Percentiles rank a stretch among this genome's conserved stretches.
These are phyloP conservation scores for Spea bombifrons DNA, from an alignment of 2,113 vertebrate species.

Conservation along the genomic window DNA sequence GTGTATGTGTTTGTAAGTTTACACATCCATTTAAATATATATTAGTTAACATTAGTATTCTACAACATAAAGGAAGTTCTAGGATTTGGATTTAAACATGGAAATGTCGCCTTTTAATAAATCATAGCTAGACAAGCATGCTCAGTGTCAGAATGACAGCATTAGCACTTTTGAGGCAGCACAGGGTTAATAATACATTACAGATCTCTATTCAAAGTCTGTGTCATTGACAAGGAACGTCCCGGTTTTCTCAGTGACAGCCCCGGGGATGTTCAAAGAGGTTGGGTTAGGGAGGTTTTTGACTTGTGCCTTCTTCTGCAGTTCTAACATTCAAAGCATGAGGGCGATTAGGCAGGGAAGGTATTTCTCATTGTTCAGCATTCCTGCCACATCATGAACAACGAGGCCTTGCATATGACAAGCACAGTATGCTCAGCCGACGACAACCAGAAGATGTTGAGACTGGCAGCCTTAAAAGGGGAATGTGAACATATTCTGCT, in stretches of 20 bases:
- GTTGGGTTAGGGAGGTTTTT: constrained; percentile 5
- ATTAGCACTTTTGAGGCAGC: background rate
- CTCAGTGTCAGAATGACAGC: constrained; percentile 13
- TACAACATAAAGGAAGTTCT: no score
- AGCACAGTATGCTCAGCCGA: background rate
- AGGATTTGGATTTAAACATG: no score
- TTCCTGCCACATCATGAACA: constrained; percentile 23
- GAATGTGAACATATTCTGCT: background rate
- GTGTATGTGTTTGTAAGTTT: no score
- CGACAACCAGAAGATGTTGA: background rate
- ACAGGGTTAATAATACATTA: constrained; percentile 43
- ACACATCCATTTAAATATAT: no score
- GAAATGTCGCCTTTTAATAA: constrained; percentile 9
- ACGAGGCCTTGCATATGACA: constrained; percentile 19
- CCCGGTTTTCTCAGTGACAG: constrained; percentile 25
- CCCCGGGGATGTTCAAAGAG: constrained; percentile 25
- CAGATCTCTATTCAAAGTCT: constrained; percentile 11
- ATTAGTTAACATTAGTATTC: no score
- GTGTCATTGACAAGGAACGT: constrained; percentile 25
- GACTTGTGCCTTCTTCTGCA: constrained; percentile 17
- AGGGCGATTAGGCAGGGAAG: constrained; percentile 12
- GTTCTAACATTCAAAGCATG: background rate
- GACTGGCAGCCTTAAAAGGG: background rate
- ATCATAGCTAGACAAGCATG: constrained; percentile 17
- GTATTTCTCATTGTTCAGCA: constrained; percentile 19